Conservation (phyloP, 2,797 vertebrate species). For the Argentina silus region DNA sequence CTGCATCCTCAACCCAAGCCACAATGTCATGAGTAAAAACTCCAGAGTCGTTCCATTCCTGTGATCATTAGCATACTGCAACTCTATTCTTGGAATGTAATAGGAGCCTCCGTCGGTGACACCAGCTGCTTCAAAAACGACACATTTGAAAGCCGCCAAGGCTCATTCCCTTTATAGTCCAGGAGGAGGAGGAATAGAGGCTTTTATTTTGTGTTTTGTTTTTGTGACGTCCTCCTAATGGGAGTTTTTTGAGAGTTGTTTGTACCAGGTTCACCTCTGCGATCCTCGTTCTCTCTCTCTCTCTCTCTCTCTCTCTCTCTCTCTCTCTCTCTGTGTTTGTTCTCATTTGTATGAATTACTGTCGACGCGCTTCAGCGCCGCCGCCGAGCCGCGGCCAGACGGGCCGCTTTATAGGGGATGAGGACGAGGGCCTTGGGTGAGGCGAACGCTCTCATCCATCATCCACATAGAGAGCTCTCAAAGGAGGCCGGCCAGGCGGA, state of each 20-base stretch:
- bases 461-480: slow-evolving; percentile 68
- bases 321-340: slow-evolving; percentile 41
- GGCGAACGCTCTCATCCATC: slow-evolving; percentile 77
- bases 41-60: neutral
- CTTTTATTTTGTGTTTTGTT: slow-evolving; percentile 14
- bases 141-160: neutral
- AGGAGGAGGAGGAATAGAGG: neutral
- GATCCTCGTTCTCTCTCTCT: slow-evolving; percentile 9
- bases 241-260: slow-evolving; percentile 21
- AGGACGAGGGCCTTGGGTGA: slow-evolving; percentile 67
- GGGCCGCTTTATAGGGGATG: slow-evolving; percentile 58
- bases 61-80: neutral
- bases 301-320: neutral
- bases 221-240: slow-evolving; percentile 11
- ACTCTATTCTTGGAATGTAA: slow-evolving; percentile 1
- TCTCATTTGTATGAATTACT: slow-evolving; percentile 73
- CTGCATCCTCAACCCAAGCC: slow-evolving; percentile 4
- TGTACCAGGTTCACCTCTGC: slow-evolving; percentile 44
- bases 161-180: neutral
- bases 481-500: slow-evolving; percentile 51
- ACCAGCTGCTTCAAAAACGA: slow-evolving; percentile 1
- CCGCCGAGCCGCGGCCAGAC: neutral
- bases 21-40: slow-evolving; percentile 42
- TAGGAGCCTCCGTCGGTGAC: neutral
- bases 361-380: slow-evolving; percentile 29